Evolutionary conservation across 2,888 invertebrate genomes (phyloP).

Genomic region (Cecidostiba fungosa): DNA sequence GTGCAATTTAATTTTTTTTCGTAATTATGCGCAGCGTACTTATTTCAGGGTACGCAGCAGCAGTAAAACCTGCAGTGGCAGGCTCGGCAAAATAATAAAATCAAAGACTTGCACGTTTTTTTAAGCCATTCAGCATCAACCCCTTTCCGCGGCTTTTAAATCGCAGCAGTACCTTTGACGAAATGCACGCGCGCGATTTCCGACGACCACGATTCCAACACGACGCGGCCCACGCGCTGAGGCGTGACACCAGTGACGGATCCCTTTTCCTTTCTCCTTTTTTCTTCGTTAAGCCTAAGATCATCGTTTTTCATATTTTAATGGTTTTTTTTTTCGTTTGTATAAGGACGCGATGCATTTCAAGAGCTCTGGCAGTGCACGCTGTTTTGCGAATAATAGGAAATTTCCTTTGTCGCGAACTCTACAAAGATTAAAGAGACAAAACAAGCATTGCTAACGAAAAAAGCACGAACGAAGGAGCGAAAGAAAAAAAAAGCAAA

Average conservation of each 20-base stretch:
- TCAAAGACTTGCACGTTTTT: slow-evolving; percentile 56
- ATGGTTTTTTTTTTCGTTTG: background rate
- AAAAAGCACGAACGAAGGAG: slow-evolving; percentile 2
- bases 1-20: slow-evolving; percentile 32
- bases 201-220: slow-evolving; percentile 16
- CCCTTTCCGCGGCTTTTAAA: slow-evolving; percentile 19
- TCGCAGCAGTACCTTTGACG: slow-evolving; percentile 41
- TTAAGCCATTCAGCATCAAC: slow-evolving; percentile 43
- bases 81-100: slow-evolving; percentile 50
- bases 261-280: background rate
- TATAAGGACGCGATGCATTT: slow-evolving; percentile 63
- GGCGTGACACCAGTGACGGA: slow-evolving; percentile 31
- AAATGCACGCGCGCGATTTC: slow-evolving; percentile 23
- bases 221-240: slow-evolving; percentile 14
- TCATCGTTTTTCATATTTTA: slow-evolving; percentile 24
- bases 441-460: background rate
- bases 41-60: slow-evolving; percentile 19
- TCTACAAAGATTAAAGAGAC: slow-evolving; percentile 33
- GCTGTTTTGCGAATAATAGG: slow-evolving; percentile 66
- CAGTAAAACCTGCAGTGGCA: background rate
- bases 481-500: slow-evolving; percentile 4
- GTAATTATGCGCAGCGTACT: slow-evolving; percentile 17
- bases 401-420: slow-evolving; percentile 49
- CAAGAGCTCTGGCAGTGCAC: slow-evolving; percentile 75
- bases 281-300: slow-evolving; percentile 40